Evolutionary conservation across 2,888 invertebrate species (phyloP).

Genomic region (Apamea anceps): DNA sequence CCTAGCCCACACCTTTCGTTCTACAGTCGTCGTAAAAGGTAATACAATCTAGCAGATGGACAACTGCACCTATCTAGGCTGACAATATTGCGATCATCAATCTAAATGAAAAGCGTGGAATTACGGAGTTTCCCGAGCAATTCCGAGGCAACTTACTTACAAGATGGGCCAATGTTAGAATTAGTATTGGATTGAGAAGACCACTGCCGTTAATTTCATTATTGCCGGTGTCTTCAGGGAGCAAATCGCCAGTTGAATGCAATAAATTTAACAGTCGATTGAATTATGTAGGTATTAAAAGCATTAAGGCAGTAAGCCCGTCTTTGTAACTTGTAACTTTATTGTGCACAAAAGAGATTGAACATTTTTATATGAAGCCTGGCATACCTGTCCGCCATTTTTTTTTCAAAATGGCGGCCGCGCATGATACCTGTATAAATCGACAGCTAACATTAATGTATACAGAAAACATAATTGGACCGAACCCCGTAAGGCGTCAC

Average conservation of each 20-base stretch:
- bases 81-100: conserved; percentile 28
- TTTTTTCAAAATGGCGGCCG: too few species aligned
- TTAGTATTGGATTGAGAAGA: background rate
- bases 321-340: background rate
- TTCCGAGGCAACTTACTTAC: background rate
- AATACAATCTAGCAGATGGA: conserved; percentile 16
- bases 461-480: too few species aligned
- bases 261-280: background rate
- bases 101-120: conserved; percentile 17
- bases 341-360: background rate
- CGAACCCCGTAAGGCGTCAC: too few species aligned
- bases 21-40: conserved; percentile 13
- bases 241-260: conserved; percentile 8
- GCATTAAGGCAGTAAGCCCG: background rate
- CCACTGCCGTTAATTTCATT: conserved; percentile 22
- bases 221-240: background rate
- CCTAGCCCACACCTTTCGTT: conserved; percentile 2
- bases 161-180: background rate
- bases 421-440: too few species aligned
- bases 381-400: too few species aligned
- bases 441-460: too few species aligned
- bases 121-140: conserved; percentile 18
- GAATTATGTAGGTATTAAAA: background rate
- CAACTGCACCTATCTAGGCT: conserved; percentile 8
- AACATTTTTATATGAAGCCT: too few species aligned